phyloP scores from a whole-genome alignment of 1,140 invertebrate species.

The Plectus sambesii region DNA sequence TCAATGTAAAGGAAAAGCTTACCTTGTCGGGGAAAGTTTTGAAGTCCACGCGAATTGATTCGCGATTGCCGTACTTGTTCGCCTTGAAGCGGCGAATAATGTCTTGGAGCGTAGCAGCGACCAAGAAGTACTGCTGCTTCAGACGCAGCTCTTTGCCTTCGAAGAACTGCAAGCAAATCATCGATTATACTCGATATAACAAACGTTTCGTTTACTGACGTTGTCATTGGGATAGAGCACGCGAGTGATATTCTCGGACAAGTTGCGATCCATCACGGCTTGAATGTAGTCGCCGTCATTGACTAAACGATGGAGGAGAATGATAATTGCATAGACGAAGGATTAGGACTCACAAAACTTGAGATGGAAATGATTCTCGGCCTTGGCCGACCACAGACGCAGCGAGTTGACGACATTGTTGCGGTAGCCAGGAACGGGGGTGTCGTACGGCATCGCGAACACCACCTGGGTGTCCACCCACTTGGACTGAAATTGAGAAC shows the following conservation, averaged over 20 bases:
- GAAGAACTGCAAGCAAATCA: constrained; percentile 56
- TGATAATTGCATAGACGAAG: too few relatives aligned
- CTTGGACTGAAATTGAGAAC: constrained; percentile 21
- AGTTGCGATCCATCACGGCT: constrained; percentile 89
- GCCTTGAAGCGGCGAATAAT: constrained; percentile 82
- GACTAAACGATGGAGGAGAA: constrained; percentile 55
- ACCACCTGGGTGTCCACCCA: constrained; percentile 58
- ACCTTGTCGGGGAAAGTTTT: constrained; percentile 79
- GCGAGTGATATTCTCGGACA: constrained; percentile 91
- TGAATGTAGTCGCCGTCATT: constrained; percentile 99
- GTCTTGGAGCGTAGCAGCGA: constrained; percentile 82
- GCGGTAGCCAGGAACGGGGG: constrained; percentile 88
- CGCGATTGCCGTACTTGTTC: constrained; percentile 75
- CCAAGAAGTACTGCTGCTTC: constrained; percentile 98
- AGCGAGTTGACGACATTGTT: constrained; percentile 98
- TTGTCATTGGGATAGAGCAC: constrained; percentile 99
- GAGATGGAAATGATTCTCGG: constrained; percentile 87
- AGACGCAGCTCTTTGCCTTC: constrained; percentile 93
- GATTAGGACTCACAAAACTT: constrained; percentile 96
- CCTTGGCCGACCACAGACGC: constrained; percentile 94
- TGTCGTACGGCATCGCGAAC: constrained; percentile 96
- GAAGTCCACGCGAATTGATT: constrained; percentile 72
- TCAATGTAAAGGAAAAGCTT: constrained; percentile 10
- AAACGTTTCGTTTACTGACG: constrained; percentile 44
- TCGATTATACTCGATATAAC: too few relatives aligned